These are phyloP conservation scores for Felis chaus DNA, from an alignment of 2,113 vertebrate genomes.

Conservation along the genomic window DNA sequence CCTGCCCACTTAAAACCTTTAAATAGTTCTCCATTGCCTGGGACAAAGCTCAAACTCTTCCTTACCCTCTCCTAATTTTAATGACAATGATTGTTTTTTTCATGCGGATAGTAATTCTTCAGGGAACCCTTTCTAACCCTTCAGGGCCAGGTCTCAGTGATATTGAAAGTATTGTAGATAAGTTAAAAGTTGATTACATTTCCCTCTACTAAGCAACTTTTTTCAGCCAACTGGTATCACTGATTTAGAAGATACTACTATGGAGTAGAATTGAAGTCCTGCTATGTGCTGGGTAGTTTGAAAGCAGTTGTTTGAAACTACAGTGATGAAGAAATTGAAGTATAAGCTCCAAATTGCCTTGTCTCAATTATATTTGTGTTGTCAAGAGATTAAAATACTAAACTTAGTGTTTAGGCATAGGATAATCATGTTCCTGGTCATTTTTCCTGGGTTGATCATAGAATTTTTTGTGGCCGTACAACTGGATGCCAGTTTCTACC, in stretches of 20 bases:
- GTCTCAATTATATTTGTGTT: background rate
- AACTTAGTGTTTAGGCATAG: background rate
- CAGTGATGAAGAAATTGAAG: background rate
- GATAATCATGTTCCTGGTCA: background rate
- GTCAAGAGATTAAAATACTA: background rate
- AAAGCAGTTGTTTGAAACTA: background rate
- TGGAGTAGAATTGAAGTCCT: background rate
- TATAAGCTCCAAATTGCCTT: background rate
- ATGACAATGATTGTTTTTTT: background rate
- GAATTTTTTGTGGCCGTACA: background rate
- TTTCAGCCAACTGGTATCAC: background rate
- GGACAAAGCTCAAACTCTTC: background rate
- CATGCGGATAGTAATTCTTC: background rate
- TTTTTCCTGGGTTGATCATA: background rate
- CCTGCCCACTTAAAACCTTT: background rate
- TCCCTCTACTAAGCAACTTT: background rate
- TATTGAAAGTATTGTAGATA: conserved; percentile 31
- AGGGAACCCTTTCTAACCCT: background rate
- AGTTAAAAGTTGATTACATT: background rate
- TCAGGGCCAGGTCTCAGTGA: background rate
- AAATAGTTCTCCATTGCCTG: background rate
- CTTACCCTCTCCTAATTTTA: background rate
- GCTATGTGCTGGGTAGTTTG: background rate
- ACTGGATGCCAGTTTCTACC: background rate
- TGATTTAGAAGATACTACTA: background rate